Evolutionary conservation across 2,113 vertebrate genomes (phyloP).

Genomic region (Stegostoma tigrinum): DNA sequence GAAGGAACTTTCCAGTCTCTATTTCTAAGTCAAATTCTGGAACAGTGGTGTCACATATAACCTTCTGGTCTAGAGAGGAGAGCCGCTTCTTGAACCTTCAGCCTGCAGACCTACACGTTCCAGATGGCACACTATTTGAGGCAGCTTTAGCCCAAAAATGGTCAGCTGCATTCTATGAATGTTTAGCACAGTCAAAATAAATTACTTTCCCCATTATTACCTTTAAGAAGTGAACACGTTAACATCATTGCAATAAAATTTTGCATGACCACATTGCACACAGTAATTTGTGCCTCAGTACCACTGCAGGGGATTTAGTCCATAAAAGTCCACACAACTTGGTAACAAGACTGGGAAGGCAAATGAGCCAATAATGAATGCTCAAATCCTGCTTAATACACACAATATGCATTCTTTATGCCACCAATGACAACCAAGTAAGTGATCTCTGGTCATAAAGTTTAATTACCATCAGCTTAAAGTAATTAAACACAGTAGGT

Average conservation of each 20-base stretch:
- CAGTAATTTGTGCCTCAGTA: not conserved
- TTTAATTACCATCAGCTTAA: slow-evolving; percentile 32
- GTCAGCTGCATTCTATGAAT: not conserved
- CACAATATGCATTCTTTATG: slow-evolving; percentile 17
- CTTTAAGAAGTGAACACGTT: slow-evolving; percentile 3
- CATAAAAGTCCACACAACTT: not conserved
- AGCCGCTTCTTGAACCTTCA: not conserved
- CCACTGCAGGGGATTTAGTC: slow-evolving; percentile 7
- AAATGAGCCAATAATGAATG: slow-evolving; percentile 11
- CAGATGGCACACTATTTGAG: not conserved
- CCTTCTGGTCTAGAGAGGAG: not conserved
- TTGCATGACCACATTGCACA: not conserved
- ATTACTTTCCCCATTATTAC: not conserved
- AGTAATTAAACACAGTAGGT: slow-evolving; percentile 33
- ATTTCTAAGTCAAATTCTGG: not conserved
- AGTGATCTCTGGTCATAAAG: slow-evolving; percentile 23
- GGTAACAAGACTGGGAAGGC: not conserved
- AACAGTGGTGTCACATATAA: not conserved
- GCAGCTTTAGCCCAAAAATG: not conserved
- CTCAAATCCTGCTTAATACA: slow-evolving; percentile 4
- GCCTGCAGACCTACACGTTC: not conserved
- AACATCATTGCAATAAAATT: not conserved
- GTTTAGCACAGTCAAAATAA: not conserved
- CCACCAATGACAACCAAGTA: not conserved
- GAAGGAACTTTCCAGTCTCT: not conserved